Evolutionary conservation across 2,888 invertebrate species (phyloP).

Genomic region (Philereme transversata): DNA sequence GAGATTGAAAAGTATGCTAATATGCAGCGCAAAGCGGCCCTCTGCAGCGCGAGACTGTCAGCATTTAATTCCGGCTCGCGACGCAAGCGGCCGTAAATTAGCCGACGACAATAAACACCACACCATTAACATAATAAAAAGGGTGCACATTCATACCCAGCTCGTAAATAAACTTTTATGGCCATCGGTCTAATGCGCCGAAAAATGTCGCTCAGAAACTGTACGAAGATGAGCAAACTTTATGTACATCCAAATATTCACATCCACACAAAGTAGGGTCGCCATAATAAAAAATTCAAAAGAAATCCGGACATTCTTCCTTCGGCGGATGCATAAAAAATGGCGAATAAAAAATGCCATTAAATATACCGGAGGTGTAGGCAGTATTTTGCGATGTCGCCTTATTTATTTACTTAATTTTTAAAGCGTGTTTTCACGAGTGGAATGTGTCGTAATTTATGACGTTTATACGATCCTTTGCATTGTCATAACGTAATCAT

Average conservation of each 20-base stretch:
- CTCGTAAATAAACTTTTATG: constrained; percentile 79
- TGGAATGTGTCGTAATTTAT: constrained; percentile 30
- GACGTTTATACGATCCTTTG: constrained; percentile 1
- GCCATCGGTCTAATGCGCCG: constrained; percentile 75
- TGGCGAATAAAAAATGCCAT: constrained; percentile 52
- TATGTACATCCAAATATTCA: constrained; percentile 47
- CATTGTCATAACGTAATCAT: constrained; percentile 4
- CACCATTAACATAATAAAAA: constrained; percentile 80
- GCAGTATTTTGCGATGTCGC: constrained; percentile 35
- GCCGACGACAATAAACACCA: constrained; percentile 58
- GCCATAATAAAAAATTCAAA: constrained; percentile 53
- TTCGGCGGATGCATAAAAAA: constrained; percentile 51
- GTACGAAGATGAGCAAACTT: constrained; percentile 46
- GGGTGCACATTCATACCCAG: constrained; percentile 69
- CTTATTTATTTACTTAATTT: constrained; percentile 39
- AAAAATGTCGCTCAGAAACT: constrained; percentile 65
- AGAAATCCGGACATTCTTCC: constrained; percentile 50
- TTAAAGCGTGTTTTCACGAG: constrained; percentile 36
- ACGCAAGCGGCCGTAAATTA: constrained; percentile 61
- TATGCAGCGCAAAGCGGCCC: constrained; percentile 2
- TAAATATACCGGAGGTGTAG: constrained; percentile 50
- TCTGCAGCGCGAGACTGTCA: constrained; percentile 21
- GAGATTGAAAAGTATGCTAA: constrained; percentile 5
- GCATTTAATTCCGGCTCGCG: constrained; percentile 35
- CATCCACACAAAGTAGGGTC: constrained; percentile 41